phyloP scores from a whole-genome alignment of 2,797 vertebrate genomes.

The Crax fasciolata region DNA sequence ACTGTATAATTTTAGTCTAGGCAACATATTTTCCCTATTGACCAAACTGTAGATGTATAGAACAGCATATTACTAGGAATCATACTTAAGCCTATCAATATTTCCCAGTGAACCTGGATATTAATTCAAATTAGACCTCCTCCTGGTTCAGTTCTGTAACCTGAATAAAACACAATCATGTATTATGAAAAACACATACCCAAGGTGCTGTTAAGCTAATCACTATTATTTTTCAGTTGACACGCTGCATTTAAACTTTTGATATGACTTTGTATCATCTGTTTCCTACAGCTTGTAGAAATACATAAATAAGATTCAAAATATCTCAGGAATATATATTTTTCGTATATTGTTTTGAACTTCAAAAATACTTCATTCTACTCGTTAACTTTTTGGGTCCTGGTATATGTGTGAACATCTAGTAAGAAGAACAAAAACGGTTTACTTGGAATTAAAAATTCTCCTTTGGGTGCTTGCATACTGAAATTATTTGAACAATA shows the following conservation, averaged over 20 bases:
- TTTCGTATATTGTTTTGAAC: not conserved
- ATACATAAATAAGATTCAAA: not conserved
- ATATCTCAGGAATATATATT: not conserved
- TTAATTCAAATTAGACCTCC: slow-evolving; percentile 65
- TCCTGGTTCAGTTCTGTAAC: slow-evolving; percentile 57
- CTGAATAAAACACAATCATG: slow-evolving; percentile 33
- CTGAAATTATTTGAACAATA: not conserved
- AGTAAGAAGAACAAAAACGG: not conserved
- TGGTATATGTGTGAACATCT: not conserved
- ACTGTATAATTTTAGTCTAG: slow-evolving; percentile 23
- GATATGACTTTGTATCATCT: not conserved
- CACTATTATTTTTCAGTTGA: slow-evolving; percentile 64
- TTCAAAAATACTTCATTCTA: not conserved
- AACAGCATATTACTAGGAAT: slow-evolving; percentile 29
- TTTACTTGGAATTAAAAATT: not conserved
- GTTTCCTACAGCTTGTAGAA: not conserved
- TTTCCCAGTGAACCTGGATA: slow-evolving; percentile 53
- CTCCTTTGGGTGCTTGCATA: not conserved
- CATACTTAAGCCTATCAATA: slow-evolving; percentile 49
- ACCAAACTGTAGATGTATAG: slow-evolving; percentile 4
- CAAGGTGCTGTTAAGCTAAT: slow-evolving; percentile 48
- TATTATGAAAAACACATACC: not conserved
- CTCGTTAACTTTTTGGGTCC: not conserved
- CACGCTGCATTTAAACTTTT: slow-evolving; percentile 26
- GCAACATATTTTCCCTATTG: not conserved